Conservation (phyloP, 2,888 invertebrate genomes). For the Hirudinaria manillensis region DNA sequence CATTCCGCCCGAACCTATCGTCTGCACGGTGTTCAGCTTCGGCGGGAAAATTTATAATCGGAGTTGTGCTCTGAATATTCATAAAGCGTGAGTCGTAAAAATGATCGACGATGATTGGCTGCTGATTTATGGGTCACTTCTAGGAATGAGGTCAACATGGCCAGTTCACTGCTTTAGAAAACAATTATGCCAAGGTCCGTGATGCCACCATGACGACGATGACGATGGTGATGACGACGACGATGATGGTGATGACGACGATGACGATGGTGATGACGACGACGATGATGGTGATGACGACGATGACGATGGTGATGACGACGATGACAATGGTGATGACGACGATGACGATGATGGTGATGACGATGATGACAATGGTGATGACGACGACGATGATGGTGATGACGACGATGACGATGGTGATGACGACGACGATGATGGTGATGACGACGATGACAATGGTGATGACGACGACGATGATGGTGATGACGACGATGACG, state of each 20-base stretch:
- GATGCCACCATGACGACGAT: background rate
- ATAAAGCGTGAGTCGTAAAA: constrained; percentile 14
- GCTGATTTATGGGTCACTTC: constrained; percentile 12
- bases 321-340: constrained; percentile 23
- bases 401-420: constrained; percentile 3
- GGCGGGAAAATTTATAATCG: too few species aligned
- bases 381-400: constrained; percentile 3
- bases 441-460: constrained; percentile 15
- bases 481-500: constrained; percentile 24
- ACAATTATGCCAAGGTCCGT: background rate
- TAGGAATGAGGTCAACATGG: constrained; percentile 14
- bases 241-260: constrained; percentile 13
- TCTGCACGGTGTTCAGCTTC: too few species aligned
- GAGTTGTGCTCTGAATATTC: background rate
- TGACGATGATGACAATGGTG: background rate
- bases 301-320: constrained; percentile 29
- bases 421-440: background rate
- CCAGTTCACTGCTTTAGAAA: background rate
- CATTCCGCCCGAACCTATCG: too few species aligned
- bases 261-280: constrained; percentile 22
- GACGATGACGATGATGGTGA: constrained; percentile 24
- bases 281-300: constrained; percentile 25
- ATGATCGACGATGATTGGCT: constrained; percentile 18
- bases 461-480: constrained; percentile 23
- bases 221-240: background rate